Conservation (phyloP, 2,797 vertebrate genomes). For the Sebastes hubbsi region DNA sequence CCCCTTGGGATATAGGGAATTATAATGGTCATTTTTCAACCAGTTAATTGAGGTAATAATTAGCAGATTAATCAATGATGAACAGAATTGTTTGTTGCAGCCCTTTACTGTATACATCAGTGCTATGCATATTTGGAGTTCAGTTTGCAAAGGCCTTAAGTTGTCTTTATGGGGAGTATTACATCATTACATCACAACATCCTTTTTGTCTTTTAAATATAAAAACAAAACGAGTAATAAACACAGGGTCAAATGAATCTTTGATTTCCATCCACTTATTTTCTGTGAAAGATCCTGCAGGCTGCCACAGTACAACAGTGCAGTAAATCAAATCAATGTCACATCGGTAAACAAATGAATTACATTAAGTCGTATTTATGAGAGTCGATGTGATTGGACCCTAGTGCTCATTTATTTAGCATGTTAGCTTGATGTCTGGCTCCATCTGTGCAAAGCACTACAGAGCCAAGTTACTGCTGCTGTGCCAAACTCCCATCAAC, state of each 20-base stretch:
- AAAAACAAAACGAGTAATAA: neutral
- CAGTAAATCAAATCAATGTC: neutral
- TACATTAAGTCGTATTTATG: conserved; percentile 4
- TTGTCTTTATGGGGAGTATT: neutral
- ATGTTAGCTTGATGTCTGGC: neutral
- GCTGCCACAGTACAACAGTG: neutral
- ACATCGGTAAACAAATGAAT: conserved; percentile 3
- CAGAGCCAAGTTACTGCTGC: neutral
- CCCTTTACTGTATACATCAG: no score
- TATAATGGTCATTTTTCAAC: no score
- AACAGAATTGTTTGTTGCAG: no score
- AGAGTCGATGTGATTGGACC: neutral
- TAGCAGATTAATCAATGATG: no score
- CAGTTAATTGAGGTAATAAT: no score
- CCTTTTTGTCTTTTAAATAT: neutral
- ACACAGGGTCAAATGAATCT: neutral
- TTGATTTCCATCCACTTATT: neutral
- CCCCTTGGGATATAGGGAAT: no score
- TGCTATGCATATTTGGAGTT: neutral
- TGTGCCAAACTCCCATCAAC: neutral
- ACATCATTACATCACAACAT: neutral
- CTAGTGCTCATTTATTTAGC: neutral
- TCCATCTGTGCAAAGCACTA: neutral
- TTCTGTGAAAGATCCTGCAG: neutral
- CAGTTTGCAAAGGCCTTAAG: neutral